Conservation (phyloP, 2,888 invertebrate species). For the Morinoia aosen region DNA sequence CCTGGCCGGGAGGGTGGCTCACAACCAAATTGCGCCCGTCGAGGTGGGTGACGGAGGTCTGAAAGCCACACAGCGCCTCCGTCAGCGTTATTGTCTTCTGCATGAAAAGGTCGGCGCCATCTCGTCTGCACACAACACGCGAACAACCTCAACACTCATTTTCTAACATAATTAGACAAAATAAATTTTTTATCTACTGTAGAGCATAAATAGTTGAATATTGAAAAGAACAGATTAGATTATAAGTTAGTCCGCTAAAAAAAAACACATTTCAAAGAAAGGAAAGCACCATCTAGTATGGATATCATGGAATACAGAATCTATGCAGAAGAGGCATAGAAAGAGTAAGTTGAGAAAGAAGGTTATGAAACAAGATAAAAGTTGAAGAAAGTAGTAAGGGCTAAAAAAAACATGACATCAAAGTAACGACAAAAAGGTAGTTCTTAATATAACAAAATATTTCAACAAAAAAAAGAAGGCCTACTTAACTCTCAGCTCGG, state of each 20-base stretch:
- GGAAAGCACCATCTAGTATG: no score
- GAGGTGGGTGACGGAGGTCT: slow-evolving; percentile 86
- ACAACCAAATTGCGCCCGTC: slow-evolving; percentile 89
- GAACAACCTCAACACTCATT: neutral
- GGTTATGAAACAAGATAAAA: no score
- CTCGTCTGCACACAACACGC: slow-evolving; percentile 32
- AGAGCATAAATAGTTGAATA: neutral
- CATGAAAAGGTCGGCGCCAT: slow-evolving; percentile 73
- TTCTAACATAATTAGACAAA: neutral
- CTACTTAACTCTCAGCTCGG: neutral
- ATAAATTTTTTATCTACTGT: neutral
- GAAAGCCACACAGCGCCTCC: slow-evolving; percentile 92
- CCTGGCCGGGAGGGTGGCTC: slow-evolving; percentile 83
- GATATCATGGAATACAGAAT: no score
- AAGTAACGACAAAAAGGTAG: neutral
- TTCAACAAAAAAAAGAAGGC: neutral
- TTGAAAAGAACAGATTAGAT: neutral
- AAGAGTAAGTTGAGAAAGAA: no score
- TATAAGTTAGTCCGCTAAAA: no score
- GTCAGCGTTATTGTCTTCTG: slow-evolving; percentile 84
- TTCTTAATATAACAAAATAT: neutral
- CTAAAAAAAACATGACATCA: no score
- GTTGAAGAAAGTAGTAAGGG: no score
- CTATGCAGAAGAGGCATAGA: no score
- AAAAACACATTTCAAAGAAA: no score